Percentiles rank a stretch among this genome's conserved stretches.
Evolutionary conservation across 1,140 invertebrate genomes (phyloP).

Genomic region (Micrasema minimum): DNA sequence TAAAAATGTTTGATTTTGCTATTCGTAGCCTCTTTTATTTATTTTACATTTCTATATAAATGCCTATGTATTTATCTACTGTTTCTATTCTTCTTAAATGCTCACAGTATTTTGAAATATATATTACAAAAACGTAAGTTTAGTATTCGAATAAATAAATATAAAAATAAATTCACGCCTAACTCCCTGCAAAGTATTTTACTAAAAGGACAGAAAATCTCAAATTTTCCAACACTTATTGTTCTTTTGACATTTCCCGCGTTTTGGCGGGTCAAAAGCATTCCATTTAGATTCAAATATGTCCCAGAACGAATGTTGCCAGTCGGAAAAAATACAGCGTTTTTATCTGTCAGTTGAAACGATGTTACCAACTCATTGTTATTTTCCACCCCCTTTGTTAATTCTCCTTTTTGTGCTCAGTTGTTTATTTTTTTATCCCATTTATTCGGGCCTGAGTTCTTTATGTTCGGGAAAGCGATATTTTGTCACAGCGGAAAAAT

Average conservation of each 20-base stretch:
- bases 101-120: no score
- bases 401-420: slow-evolving; percentile 11
- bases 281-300: slow-evolving; percentile 46
- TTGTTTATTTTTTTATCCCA: slow-evolving; percentile 15
- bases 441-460: slow-evolving; percentile 4
- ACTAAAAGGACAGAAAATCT: neutral
- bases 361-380: slow-evolving; percentile 38
- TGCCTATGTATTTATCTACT: no score
- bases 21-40: no score
- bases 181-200: neutral
- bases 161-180: neutral
- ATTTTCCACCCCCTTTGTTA: slow-evolving; percentile 31
- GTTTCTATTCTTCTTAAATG: no score
- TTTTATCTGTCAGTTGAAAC: slow-evolving; percentile 36
- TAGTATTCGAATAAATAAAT: no score
- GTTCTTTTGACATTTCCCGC: slow-evolving; percentile 36
- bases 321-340: slow-evolving; percentile 33
- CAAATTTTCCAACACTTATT: slow-evolving; percentile 28
- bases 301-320: slow-evolving; percentile 39
- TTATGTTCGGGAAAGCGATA: neutral
- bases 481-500: no score
- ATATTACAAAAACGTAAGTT: no score
- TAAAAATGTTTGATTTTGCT: no score
- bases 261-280: slow-evolving; percentile 41
- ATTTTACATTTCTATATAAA: no score